These are phyloP conservation scores for Hormiphora californensis DNA, from an alignment of 37 sponge, comb jelly and placozoan species.

Conservation along the genomic window DNA sequence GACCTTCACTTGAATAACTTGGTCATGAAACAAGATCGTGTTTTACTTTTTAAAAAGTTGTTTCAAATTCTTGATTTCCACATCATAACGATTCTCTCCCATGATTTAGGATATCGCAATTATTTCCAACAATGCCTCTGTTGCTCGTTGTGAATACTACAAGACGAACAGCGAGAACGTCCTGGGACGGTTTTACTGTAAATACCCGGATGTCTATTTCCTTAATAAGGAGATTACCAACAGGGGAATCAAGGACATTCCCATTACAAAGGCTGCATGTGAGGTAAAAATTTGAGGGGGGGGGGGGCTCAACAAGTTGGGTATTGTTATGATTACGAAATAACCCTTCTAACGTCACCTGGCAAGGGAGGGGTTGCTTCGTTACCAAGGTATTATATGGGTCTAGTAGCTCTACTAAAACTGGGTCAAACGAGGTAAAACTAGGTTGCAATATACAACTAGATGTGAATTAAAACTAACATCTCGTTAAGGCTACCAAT, in stretches of 20 bases:
- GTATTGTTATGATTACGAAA: too few species aligned
- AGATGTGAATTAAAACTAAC: background rate
- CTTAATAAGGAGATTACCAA: conserved; percentile 12
- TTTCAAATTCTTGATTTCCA: background rate
- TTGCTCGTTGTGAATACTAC: conserved; percentile 69
- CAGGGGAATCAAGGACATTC: conserved; percentile 57
- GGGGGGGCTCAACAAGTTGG: too few species aligned
- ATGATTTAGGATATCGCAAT: conserved; percentile 79
- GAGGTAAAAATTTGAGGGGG: conserved; percentile 57
- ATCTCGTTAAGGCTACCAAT: background rate
- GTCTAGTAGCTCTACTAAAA: too few species aligned
- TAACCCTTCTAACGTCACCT: too few species aligned
- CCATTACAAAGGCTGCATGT: conserved; percentile 76
- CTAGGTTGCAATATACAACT: too few species aligned
- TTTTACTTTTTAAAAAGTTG: background rate
- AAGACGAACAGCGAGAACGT: conserved; percentile 75
- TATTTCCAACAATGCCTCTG: conserved; percentile 70
- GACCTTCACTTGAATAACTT: too few species aligned
- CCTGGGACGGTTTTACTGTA: conserved; percentile 70
- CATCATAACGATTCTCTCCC: background rate
- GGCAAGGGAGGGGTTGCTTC: too few species aligned
- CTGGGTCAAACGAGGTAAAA: too few species aligned
- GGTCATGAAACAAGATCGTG: too few species aligned
- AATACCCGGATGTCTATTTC: conserved; percentile 58
- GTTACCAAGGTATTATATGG: too few species aligned